These are phyloP conservation scores for Cavia aperea DNA, from an alignment of 2,113 vertebrate genomes.

Conservation along the genomic window DNA sequence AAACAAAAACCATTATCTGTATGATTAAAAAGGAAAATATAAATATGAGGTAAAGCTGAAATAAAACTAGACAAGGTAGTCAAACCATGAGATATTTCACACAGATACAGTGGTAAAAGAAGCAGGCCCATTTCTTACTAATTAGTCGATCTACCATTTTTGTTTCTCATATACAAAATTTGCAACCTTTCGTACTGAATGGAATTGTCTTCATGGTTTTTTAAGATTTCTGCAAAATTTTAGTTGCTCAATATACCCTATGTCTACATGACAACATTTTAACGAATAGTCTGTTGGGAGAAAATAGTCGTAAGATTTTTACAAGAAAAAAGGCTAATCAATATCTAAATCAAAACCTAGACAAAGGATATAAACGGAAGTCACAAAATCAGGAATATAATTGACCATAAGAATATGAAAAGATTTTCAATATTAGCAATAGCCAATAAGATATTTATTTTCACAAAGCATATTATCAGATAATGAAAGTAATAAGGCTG, in stretches of 20 bases:
- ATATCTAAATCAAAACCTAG: background rate
- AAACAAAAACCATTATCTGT: background rate
- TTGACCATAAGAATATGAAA: background rate
- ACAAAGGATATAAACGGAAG: constrained; percentile 6
- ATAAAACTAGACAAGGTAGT: background rate
- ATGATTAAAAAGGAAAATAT: background rate
- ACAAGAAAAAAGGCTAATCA: background rate
- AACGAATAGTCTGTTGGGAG: background rate
- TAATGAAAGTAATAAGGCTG: background rate
- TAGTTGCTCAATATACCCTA: background rate
- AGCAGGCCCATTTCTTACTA: background rate
- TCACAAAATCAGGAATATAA: constrained; percentile 20
- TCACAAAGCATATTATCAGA: background rate
- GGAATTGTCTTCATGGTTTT: background rate
- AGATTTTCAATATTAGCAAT: background rate
- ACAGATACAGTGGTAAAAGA: background rate
- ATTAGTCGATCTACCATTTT: background rate
- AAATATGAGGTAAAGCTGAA: background rate
- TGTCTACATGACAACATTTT: background rate
- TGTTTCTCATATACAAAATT: background rate
- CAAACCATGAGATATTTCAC: background rate
- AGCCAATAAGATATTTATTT: background rate
- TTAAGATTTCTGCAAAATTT: background rate
- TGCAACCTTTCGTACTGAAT: background rate
- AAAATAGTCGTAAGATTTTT: background rate